Base-by-base conservation (phyloP, 2,888 invertebrate species). In the Amphipoea oculea region DNA sequence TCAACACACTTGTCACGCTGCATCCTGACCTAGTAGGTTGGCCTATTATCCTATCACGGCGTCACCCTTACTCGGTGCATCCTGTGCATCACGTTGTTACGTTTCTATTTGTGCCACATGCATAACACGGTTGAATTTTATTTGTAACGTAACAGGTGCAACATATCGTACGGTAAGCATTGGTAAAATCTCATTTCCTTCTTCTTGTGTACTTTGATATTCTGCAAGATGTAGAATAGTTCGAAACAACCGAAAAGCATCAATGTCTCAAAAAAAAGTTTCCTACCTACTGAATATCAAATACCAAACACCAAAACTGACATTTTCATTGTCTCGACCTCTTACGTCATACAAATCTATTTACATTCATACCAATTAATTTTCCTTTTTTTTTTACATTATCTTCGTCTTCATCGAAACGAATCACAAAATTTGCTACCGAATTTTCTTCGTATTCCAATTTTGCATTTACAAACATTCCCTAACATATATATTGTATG, bases 21-120 rank as follows among this genome's bases (percentile, higher is more conserved):
- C 85, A 85, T 85, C 85, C 85, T 87, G 80, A 87, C 80, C 87
- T 84, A 66, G 45, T 84, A 73, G 65, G 67, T 66, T 72, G 73
- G 73, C 20, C 76, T 84, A 85, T 85, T 85, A 85, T 87, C 66
- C 87, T 87, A 87, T 87, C 79, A 68, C 45, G 42, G 54, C 14
- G 62, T 83, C 73, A 74, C 87, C 73, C 73, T 48, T 77, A 40
- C 73, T 72, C n/a, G 71, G 42, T 72, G 80, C 85, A 77, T 85
- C 85, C 85, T 87, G 73, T 76, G 65, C 66, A 73, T 6, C 66
- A 73, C 4, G 29, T 36, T 17, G 11, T 36, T 63, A 7, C 51
- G 69, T 69, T 63, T 69, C 40, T 57, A 14, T 72, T 36, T 48
- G n/a, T 82, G 17, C 12, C 48, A n/a, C 12, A 23, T 76, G 66